phyloP scores from a whole-genome alignment of 2,113 vertebrate genomes.

The Heterochromis multidens region DNA sequence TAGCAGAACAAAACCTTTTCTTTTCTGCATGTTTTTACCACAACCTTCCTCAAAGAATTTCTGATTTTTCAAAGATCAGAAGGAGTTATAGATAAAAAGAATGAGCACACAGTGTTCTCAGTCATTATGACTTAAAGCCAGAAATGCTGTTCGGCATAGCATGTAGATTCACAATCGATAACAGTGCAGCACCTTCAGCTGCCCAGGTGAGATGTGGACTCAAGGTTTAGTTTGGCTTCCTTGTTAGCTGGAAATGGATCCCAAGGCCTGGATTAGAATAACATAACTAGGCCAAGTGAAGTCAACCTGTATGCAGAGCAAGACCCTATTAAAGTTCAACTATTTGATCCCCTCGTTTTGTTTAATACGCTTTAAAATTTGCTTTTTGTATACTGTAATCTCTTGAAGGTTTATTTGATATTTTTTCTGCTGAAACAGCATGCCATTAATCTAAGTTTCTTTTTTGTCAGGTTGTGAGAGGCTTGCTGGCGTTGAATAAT shows the following conservation, averaged over 20 bases:
- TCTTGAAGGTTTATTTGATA: constrained; percentile 42
- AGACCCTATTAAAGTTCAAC: constrained; percentile 8
- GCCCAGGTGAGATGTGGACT: constrained; percentile 5
- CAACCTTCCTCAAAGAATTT: neutral
- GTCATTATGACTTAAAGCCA: neutral
- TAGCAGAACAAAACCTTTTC: neutral
- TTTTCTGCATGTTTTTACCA: neutral
- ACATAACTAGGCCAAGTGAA: constrained; percentile 30
- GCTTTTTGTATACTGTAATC: neutral
- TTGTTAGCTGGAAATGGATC: constrained; percentile 40
- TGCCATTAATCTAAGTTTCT: constrained; percentile 68
- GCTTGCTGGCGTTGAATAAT: constrained; percentile 82
- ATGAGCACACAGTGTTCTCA: neutral
- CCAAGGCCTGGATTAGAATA: constrained; percentile 19
- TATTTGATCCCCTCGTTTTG: neutral
- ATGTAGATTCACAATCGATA: neutral
- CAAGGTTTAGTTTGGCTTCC: constrained; percentile 49
- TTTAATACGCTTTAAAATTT: neutral
- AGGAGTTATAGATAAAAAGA: neutral
- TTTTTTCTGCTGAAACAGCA: neutral
- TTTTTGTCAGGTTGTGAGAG: constrained; percentile 85
- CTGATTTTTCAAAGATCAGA: neutral
- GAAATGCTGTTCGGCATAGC: neutral
- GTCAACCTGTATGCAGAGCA: constrained; percentile 15
- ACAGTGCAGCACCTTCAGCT: neutral